Conservation (phyloP, 2,113 vertebrate species). For the Mormoops blainvillei region DNA sequence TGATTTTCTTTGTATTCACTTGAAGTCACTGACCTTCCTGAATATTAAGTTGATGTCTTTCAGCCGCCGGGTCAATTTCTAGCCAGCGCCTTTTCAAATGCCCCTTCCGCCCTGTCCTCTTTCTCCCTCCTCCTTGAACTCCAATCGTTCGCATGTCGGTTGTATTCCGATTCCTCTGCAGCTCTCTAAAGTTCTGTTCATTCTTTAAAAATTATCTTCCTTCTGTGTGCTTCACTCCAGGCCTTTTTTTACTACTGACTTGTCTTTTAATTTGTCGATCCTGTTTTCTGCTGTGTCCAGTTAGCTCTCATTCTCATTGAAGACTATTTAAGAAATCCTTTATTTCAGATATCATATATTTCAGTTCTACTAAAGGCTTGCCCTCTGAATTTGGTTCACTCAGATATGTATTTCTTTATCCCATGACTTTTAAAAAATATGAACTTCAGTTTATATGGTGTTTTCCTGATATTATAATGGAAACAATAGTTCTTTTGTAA, state of each 20-base stretch:
- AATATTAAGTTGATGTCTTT: background rate
- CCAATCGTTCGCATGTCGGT: background rate
- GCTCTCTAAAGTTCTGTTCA: background rate
- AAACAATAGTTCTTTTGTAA: background rate
- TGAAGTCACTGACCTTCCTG: background rate
- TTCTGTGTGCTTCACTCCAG: background rate
- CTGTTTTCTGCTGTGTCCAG: background rate
- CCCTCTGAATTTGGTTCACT: background rate
- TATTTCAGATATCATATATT: background rate
- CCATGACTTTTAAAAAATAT: background rate
- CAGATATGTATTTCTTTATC: background rate
- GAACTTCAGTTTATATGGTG: background rate
- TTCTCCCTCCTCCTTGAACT: background rate
- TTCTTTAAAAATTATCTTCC: background rate
- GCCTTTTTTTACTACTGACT: background rate
- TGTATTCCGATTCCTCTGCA: background rate
- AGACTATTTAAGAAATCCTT: background rate
- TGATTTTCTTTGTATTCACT: background rate
- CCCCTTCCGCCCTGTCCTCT: background rate
- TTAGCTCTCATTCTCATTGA: background rate
- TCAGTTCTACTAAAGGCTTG: background rate
- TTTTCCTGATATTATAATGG: background rate
- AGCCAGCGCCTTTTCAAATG: background rate
- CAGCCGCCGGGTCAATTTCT: background rate
- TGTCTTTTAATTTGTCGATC: background rate